Conservation (phyloP, 2,888 invertebrate species). For the Tigriopus californicus region DNA sequence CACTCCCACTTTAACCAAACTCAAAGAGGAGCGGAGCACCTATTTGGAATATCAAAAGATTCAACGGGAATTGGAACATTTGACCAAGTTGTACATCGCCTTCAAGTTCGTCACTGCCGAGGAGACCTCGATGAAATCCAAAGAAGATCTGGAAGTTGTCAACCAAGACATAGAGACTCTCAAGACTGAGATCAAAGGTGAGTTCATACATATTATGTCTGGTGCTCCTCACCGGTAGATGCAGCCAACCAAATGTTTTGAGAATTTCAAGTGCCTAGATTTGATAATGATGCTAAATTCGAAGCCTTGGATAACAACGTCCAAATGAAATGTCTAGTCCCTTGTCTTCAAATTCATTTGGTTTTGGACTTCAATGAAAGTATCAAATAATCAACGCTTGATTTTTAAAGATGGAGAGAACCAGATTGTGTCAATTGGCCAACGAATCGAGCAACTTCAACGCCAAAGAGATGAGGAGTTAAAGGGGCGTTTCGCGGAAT, state of each 20-base stretch:
- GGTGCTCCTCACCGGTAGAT: no score
- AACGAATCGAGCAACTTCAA: conserved; percentile 40
- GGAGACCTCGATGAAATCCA: conserved; percentile 28
- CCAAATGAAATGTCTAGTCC: no score
- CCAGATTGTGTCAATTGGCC: conserved; percentile 37
- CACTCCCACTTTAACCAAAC: conserved; percentile 63
- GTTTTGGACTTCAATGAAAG: no score
- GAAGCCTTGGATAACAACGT: no score
- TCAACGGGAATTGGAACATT: conserved; percentile 61
- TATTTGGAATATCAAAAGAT: conserved; percentile 71
- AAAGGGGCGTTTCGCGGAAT: conserved; percentile 40
- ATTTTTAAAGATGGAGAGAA: conserved; percentile 36
- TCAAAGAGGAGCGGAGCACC: conserved; percentile 62
- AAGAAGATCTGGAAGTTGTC: conserved; percentile 34
- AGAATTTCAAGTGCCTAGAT: no score
- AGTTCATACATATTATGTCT: no score
- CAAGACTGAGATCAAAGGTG: conserved; percentile 26
- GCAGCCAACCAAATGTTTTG: no score
- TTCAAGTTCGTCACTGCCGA: conserved; percentile 44
- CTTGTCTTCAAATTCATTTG: no score
- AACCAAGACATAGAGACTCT: conserved; percentile 38
- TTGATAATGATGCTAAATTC: no score
- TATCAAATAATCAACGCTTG: no score
- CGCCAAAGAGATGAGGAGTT: conserved; percentile 46
- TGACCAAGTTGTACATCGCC: conserved; percentile 50